Conservation (phyloP, 2,113 vertebrate species). For the Sialia sialis region DNA sequence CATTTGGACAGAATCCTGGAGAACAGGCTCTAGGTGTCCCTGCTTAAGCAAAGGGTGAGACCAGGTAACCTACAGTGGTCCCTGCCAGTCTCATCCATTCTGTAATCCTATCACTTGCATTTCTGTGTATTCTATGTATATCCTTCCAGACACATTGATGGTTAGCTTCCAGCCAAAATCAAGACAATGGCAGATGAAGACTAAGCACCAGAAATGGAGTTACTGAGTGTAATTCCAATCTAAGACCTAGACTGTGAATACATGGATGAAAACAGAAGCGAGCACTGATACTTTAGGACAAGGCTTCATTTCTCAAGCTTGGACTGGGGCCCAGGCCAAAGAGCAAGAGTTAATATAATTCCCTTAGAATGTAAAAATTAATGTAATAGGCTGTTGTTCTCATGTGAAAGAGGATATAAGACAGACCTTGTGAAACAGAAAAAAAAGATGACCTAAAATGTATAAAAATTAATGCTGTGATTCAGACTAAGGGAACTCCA, state of each 20-base stretch:
- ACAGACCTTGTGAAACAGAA: background rate
- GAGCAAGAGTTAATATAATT: background rate
- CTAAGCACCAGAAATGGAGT: background rate
- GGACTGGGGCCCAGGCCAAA: background rate
- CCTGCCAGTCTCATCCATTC: background rate
- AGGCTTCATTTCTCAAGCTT: background rate
- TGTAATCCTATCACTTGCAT: background rate
- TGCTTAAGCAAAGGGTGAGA: background rate
- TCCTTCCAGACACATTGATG: background rate
- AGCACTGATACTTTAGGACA: background rate
- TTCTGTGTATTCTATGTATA: background rate
- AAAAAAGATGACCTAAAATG: background rate
- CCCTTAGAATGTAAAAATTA: background rate
- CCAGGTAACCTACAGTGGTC: background rate
- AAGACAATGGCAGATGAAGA: background rate
- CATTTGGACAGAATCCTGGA: background rate
- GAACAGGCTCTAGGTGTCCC: background rate
- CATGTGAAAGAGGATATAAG: background rate
- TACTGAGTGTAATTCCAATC: background rate
- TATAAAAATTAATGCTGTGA: background rate
- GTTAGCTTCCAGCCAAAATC: background rate
- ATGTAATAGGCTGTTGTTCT: conserved; percentile 5
- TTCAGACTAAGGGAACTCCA: background rate
- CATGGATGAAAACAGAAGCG: background rate
- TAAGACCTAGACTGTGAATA: background rate